Percentiles rank a stretch among this genome's conserved stretches.
phyloP scores from a whole-genome alignment of 2,797 vertebrate species.

The Sarcophilus harrisii region DNA sequence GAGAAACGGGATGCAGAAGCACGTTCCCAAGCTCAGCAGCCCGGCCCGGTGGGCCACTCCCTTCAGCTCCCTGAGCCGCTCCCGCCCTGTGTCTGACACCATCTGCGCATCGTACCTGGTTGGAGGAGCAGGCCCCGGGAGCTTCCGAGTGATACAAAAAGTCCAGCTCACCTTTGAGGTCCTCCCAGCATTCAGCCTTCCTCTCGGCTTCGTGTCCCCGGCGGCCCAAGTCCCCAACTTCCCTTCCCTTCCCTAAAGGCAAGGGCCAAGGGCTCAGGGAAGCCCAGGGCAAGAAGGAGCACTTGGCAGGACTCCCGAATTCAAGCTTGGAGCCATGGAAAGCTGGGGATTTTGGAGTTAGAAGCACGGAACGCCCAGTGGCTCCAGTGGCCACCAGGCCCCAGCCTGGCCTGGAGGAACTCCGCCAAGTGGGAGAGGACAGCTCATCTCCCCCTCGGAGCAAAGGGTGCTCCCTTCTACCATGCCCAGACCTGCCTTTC shows the following conservation, averaged over 20 bases:
- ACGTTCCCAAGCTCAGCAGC: too few species aligned
- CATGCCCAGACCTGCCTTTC: background rate
- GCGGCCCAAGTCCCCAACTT: background rate
- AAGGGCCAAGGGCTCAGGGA: background rate
- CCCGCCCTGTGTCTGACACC: background rate
- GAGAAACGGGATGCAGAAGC: background rate
- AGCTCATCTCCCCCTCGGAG: background rate
- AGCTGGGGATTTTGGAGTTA: background rate
- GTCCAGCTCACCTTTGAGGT: too few species aligned
- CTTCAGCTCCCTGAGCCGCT: background rate
- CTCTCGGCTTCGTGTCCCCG: too few species aligned
- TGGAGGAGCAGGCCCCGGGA: background rate
- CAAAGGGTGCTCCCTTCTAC: background rate
- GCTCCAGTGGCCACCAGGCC: background rate
- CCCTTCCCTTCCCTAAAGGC: too few species aligned
- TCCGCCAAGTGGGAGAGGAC: background rate
- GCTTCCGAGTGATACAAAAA: background rate
- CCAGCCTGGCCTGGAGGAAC: background rate
- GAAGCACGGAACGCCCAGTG: too few species aligned
- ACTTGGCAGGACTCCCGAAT: too few species aligned
- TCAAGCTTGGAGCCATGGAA: background rate
- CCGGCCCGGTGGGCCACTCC: fast-evolving
- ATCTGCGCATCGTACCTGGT: background rate
- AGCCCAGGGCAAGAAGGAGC: too few species aligned
- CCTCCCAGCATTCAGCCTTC: too few species aligned